Evolutionary conservation across 2,797 vertebrate genomes (phyloP).

Genomic region (Alosa sapidissima): DNA sequence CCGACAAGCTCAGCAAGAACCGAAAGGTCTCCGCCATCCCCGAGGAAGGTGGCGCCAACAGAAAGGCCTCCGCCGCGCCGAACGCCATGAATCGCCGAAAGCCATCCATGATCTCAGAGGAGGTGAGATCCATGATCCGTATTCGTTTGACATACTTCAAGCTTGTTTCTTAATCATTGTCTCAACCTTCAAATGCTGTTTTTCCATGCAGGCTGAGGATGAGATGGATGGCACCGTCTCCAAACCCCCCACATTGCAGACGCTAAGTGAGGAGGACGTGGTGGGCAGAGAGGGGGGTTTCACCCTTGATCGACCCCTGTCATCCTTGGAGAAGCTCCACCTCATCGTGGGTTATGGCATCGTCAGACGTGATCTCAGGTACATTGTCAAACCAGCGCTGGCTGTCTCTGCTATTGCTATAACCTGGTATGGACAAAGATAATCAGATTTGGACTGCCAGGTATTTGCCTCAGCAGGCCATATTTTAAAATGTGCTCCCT

Average conservation of each 20-base stretch:
- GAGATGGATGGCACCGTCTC: constrained; percentile 43
- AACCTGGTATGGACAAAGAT: neutral
- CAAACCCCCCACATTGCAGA: constrained; percentile 67
- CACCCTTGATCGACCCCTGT: constrained; percentile 82
- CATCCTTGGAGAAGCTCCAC: constrained; percentile 92
- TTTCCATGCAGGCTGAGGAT: constrained; percentile 53
- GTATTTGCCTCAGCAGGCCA: too few relatives aligned
- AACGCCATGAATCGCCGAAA: constrained; percentile 51
- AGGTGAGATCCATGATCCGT: constrained; percentile 56
- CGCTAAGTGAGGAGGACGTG: constrained; percentile 69
- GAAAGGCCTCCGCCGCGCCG: constrained; percentile 14
- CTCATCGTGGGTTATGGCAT: constrained; percentile 89
- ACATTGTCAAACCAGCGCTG: neutral
- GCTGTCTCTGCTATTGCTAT: neutral
- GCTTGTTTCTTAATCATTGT: neutral
- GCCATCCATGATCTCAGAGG: constrained; percentile 68
- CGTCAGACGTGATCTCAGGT: constrained; percentile 86
- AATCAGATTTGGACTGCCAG: neutral
- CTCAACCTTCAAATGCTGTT: neutral
- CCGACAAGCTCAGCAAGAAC: constrained; percentile 64
- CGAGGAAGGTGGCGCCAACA: constrained; percentile 49
- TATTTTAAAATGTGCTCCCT: too few relatives aligned
- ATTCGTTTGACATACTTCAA: neutral
- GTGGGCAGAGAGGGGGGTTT: constrained; percentile 64
- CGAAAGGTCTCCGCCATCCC: constrained; percentile 59